Conservation (phyloP, 1,140 invertebrate species). For the Varroa destructor region DNA sequence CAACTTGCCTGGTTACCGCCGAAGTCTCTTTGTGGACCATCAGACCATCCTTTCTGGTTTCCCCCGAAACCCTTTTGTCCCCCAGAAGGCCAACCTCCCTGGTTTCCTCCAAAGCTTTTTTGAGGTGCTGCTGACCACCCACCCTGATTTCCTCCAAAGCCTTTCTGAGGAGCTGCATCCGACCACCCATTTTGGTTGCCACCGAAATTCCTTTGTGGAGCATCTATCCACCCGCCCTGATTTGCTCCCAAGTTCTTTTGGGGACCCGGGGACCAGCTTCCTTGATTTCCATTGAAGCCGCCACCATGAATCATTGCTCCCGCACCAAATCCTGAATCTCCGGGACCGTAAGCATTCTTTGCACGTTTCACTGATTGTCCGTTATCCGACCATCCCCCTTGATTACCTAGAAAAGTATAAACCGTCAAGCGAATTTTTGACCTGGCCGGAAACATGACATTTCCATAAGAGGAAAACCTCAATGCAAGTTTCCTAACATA, state of each 20-base stretch:
- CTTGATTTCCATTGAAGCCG: constrained; percentile 15
- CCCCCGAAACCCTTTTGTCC: not conserved
- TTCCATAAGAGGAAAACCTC: constrained; percentile 7
- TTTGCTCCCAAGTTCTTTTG: constrained; percentile 2
- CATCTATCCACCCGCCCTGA: constrained; percentile 10
- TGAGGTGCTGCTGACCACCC: constrained; percentile 8
- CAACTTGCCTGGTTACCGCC: constrained; percentile 14
- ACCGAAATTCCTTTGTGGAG: not conserved
- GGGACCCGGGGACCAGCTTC: not conserved
- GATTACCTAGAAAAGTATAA: not conserved
- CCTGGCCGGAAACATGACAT: constrained; percentile 2
- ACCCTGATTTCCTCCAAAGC: not conserved
- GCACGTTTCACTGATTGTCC: not conserved
- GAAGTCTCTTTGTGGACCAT: not conserved
- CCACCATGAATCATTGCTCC: constrained; percentile 24
- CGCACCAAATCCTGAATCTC: not conserved
- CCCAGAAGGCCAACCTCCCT: not conserved
- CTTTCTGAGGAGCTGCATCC: not conserved
- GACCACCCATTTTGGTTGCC: constrained; percentile 10
- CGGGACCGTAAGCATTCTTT: constrained; percentile 15
- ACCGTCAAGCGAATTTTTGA: no score
- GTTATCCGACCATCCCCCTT: constrained; percentile 7
- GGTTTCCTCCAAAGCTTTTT: constrained; percentile 15
- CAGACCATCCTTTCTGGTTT: not conserved
- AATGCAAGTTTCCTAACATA: constrained; percentile 27